Percentiles rank a stretch among this genome's conserved stretches.
Conservation (phyloP, 2,113 vertebrate species). For the Sinosuthora webbiana region DNA sequence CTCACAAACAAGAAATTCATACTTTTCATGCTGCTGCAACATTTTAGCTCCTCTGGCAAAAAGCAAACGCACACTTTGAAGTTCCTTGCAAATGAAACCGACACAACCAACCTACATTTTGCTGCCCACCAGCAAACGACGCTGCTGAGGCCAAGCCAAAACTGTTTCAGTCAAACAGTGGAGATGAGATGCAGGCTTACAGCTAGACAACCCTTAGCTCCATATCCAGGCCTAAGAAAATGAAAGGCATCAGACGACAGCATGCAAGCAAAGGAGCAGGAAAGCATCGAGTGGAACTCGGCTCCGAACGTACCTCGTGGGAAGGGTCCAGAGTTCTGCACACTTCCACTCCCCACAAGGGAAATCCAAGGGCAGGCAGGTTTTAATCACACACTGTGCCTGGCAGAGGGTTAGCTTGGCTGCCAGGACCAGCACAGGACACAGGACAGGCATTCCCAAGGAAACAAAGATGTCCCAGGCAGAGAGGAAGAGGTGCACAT, state of each 20-base stretch:
- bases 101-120: background rate
- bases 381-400: background rate
- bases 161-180: background rate
- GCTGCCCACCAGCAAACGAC: background rate
- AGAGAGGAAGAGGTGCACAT: background rate
- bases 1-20: background rate
- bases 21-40: background rate
- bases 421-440: background rate
- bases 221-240: background rate
- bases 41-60: background rate
- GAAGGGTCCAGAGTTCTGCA: background rate
- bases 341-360: background rate
- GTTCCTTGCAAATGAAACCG: background rate
- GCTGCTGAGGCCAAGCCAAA: background rate
- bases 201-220: background rate
- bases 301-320: slow-evolving; percentile 32
- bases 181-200: background rate
- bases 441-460: background rate
- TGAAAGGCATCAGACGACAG: background rate
- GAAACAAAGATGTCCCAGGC: background rate
- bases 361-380: slow-evolving; percentile 16
- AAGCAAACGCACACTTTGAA: background rate
- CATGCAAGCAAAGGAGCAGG: background rate
- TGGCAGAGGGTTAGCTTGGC: slow-evolving; percentile 12
- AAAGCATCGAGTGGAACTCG: background rate